Evolutionary conservation across 2,113 vertebrate species (phyloP).

Genomic region (Dasyprocta punctata): DNA sequence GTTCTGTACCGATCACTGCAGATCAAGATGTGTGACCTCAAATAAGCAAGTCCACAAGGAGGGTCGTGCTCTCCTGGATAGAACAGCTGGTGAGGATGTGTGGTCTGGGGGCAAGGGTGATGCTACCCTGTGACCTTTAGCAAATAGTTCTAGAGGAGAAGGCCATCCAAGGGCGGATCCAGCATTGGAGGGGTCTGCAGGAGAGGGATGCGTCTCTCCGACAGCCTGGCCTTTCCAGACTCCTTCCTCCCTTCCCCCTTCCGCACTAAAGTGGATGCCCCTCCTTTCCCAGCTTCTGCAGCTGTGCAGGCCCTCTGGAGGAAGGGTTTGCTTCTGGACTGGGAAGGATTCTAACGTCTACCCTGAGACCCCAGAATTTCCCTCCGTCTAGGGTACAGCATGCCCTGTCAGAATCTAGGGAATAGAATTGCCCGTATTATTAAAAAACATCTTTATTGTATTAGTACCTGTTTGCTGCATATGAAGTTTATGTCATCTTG

Average conservation of each 20-base stretch:
- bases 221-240: rapidly evolving
- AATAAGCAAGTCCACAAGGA: neutral
- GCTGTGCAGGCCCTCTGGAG: neutral
- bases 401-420: neutral
- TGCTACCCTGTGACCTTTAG: neutral
- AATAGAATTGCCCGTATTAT: no score
- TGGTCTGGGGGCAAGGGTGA: no score
- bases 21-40: rapidly evolving
- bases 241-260: no score
- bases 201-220: rapidly evolving
- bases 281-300: rapidly evolving
- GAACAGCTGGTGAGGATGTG: neutral
- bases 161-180: rapidly evolving
- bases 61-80: neutral
- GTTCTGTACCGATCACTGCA: neutral
- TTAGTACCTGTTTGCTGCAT: neutral
- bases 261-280: rapidly evolving
- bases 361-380: neutral
- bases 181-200: rapidly evolving
- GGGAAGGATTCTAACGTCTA: neutral
- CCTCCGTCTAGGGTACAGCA: neutral
- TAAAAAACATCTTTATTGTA: neutral
- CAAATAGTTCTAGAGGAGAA: neutral
- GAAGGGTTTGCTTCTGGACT: neutral
- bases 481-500: neutral